Evolutionary conservation across 1,140 invertebrate genomes (phyloP), one percentile per base, ranked within the genome.

Genomic region (Musca vetustissima): DNA sequence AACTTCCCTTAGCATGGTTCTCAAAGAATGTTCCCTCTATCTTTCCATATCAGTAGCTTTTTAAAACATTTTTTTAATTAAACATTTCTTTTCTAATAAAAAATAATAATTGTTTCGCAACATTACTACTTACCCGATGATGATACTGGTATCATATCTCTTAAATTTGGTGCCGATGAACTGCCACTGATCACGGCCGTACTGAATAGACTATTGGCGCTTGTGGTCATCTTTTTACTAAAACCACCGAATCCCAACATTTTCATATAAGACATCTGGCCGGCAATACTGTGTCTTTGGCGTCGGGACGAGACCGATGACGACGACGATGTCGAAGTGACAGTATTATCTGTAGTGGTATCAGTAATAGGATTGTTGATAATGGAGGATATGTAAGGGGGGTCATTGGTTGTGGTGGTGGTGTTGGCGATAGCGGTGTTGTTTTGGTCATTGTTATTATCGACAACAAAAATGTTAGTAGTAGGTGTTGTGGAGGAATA

Each of bases 111-210:
- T n/a, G n/a, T n/a, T n/a, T n/a, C n/a, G 47, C 36, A 47, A 21
- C n/a, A n/a, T n/a, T n/a, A n/a, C n/a, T n/a, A 76, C 87, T 89
- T 78, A 93, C 92, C 90, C 76, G 92, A 90, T 48, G 87, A 88
- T 68, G 89, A 88, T 4, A 89, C 87, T 21, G 92, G 89, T 72
- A 94, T 90, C 88, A 93, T 92, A 81, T 94, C 91, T 73, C 93
- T 89, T 43, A 96, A 87, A 83, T 96, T 95, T 32, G 94, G 94
- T 32, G 94, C 93, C 72, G 92, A 95, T 66, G 92, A 93, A 71
- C 93, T 94, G 32, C 95, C 95, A 76, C 92, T 94, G 81, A 97
- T 97, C 74, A 97, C 94, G 36, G 95, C 95, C 32, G 95, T 97
- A 78, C 92, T 94, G 87, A 97, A 96, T 67, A 97, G 88, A 73